Conservation (phyloP, 2,113 vertebrate species). For the Ictalurus furcatus region DNA sequence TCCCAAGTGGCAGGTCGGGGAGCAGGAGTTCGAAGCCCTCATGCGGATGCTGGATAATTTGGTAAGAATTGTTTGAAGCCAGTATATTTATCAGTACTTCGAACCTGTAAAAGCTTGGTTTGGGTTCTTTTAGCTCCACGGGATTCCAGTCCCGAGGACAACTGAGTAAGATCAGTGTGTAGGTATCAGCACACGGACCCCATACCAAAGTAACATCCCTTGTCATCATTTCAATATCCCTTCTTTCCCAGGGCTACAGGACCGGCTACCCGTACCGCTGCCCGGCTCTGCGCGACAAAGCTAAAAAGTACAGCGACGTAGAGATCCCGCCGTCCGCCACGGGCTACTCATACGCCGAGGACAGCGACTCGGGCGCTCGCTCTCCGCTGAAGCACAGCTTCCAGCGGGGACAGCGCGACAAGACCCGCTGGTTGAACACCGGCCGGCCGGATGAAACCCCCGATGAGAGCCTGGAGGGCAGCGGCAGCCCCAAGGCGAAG, state of each 20-base stretch:
- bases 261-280: constrained; percentile 97
- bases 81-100: too few species aligned
- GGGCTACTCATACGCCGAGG: constrained; percentile 87
- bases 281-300: constrained; percentile 93
- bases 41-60: constrained; percentile 99
- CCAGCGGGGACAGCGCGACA: constrained; percentile 98
- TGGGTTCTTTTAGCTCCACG: neutral
- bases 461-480: constrained; percentile 89
- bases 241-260: constrained; percentile 85
- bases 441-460: constrained; percentile 86
- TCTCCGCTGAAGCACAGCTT: constrained; percentile 99
- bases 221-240: neutral
- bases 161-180: too few species aligned
- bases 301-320: constrained; percentile 94
- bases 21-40: constrained; percentile 97
- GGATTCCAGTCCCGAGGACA: neutral
- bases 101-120: neutral
- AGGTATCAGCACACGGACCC: neutral
- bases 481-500: constrained; percentile 98
- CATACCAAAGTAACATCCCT: neutral
- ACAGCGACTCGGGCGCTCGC: constrained; percentile 92
- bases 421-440: constrained; percentile 94
- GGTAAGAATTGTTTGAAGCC: constrained; percentile 71
- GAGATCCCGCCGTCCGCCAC: constrained; percentile 87
- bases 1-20: constrained; percentile 91